Evolutionary conservation across 2,888 invertebrate genomes (phyloP), one percentile per base, ranked within the genome.

Genomic region (Brachypalpus laphriformis): DNA sequence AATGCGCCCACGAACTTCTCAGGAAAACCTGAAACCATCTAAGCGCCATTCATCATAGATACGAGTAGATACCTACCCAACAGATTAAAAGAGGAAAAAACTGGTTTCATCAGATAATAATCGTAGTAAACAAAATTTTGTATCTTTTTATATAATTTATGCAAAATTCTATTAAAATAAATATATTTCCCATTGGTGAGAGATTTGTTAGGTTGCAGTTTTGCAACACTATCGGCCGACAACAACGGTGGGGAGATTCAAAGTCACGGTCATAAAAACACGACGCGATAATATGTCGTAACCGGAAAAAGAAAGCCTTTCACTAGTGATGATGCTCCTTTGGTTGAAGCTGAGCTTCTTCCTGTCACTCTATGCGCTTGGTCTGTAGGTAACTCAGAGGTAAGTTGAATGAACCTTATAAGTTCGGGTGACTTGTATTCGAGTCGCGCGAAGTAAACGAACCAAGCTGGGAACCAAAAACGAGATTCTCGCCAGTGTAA

Each of bases 201-300:
- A 56, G 40, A 34, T 74, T 56, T 61, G 14, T 42, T 61, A 8
- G 54, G 4, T 34, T 63, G 54, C 63, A 61, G 54, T 20, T 75
- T 65, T 42, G 37, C 34, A 34, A 49, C 14, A 59, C 47, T 47
- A 25, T 42, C 40, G 51, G 45, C 34, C 20, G 40, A 25, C 5
- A 25, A 2, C 5, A 5, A 1, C 18, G 11, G 40, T 40, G 61
- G 54, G 61, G 51, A 57, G 59, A 78, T 54, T 74, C 82, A 83
- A 83, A 83, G 82, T 83, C 82, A 83, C 72, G 82, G 82, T 83
- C 82, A 78, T 78, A 61, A 72, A 82, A 78, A 61, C 68, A 74
- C 47, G 31, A 56, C 63, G 11, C 45, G 31, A 40, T 45, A 61
- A 8, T 66, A 31, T 78, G 77, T 66, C 40, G 72, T 74, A 83